These are phyloP conservation scores for Drosophila flavopinicola DNA, from an alignment of 2,888 invertebrate genomes.

Conservation along the genomic window DNA sequence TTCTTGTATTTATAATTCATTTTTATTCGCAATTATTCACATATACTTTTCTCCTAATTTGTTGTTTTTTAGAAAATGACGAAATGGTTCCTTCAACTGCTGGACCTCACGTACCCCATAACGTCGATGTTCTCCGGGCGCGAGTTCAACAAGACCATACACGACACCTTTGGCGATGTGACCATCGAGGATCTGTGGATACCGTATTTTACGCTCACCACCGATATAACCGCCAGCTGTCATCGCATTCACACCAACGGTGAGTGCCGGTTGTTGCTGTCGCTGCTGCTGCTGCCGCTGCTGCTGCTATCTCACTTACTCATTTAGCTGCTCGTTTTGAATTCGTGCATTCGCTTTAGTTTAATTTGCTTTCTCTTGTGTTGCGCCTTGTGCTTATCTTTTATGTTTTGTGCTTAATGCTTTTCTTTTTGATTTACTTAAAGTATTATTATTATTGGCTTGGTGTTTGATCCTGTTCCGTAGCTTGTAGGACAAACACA, in stretches of 20 bases:
- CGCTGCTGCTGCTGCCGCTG: too few relatives aligned
- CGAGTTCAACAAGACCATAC: too few relatives aligned
- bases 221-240: conserved; percentile 97
- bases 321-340: conserved; percentile 24
- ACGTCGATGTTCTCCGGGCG: too few relatives aligned
- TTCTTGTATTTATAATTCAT: too few relatives aligned
- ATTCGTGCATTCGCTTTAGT: conserved; percentile 10
- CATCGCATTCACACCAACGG: conserved; percentile 98
- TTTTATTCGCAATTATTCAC: too few relatives aligned
- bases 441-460: conserved; percentile 13
- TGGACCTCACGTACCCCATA: too few relatives aligned
- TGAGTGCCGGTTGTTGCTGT: too few relatives aligned
- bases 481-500: conserved; percentile 35
- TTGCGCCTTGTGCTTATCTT: too few relatives aligned
- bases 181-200: conserved; percentile 99
- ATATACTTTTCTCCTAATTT: too few relatives aligned
- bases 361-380: conserved; percentile 8
- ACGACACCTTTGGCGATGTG: conserved; percentile 93
- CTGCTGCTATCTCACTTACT: conserved; percentile 20
- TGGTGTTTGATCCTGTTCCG: too few relatives aligned
- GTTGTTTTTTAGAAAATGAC: too few relatives aligned
- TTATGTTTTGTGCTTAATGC: conserved; percentile 18
- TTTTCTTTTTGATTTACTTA: conserved; percentile 19
- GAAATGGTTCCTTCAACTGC: too few relatives aligned
- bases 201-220: conserved; percentile 99